A percentile compares a stretch with the other conserved stretches of the same genome.
These are phyloP conservation scores for Clarias laeviceps DNA, from an alignment of 2,797 vertebrate genomes.

Conservation along the genomic window DNA sequence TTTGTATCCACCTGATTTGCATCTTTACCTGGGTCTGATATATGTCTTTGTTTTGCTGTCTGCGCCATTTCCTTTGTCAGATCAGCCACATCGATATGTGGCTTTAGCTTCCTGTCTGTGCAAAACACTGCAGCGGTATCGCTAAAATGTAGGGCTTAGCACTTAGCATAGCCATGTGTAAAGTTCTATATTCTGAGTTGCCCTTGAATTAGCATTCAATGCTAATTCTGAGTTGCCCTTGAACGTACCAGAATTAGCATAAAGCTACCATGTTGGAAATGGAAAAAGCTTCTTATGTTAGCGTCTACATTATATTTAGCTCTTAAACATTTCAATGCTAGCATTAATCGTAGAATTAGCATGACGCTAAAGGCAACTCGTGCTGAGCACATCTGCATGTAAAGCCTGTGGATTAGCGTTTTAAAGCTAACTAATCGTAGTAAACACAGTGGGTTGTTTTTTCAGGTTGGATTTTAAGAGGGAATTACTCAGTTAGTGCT, in stretches of 20 bases:
- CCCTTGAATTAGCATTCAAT: too few species aligned
- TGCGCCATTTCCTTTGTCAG: slow-evolving; percentile 18
- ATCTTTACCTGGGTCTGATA: slow-evolving; percentile 33
- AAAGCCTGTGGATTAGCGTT: neutral
- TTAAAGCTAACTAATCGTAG: slow-evolving; percentile 5
- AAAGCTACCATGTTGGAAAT: neutral
- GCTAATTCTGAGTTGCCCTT: too few species aligned
- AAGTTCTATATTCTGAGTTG: neutral
- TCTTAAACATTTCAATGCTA: slow-evolving; percentile 6
- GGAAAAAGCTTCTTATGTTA: neutral
- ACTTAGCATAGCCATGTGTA: neutral
- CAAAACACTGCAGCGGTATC: neutral
- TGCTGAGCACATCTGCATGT: slow-evolving; percentile 13
- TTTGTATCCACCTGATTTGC: neutral
- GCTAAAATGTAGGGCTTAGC: slow-evolving; percentile 3
- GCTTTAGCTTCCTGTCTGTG: slow-evolving; percentile 41
- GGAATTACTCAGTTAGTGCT: neutral
- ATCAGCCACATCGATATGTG: slow-evolving; percentile 43
- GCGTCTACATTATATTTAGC: neutral
- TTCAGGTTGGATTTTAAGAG: neutral
- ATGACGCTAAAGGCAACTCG: neutral
- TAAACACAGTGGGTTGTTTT: neutral
- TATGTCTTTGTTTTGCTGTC: slow-evolving; percentile 18
- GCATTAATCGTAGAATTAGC: slow-evolving; percentile 31
- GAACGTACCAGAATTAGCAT: neutral